Conservation (phyloP, 2,888 invertebrate species). For the Lasius platythorax region DNA sequence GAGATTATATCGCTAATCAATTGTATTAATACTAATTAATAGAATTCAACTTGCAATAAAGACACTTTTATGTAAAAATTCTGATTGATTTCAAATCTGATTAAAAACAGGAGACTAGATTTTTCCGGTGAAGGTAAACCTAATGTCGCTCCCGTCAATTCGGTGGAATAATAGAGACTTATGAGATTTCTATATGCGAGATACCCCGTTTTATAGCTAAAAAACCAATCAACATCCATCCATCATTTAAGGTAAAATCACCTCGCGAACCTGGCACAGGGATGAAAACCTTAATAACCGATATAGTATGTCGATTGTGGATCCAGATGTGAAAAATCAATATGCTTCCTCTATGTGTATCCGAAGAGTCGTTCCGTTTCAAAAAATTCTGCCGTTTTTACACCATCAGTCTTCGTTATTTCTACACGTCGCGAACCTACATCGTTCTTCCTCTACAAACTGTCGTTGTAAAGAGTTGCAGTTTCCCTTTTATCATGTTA, state of each 20-base stretch:
- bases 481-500: constrained; percentile 59
- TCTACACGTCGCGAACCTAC: neutral
- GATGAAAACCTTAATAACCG: constrained; percentile 4
- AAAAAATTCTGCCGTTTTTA: neutral
- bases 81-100: neutral
- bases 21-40: neutral
- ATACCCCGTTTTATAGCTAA: neutral
- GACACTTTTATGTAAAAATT: neutral
- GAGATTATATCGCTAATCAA: neutral
- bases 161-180: constrained; percentile 45
- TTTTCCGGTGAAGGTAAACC: neutral
- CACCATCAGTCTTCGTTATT: neutral
- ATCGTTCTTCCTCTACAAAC: neutral
- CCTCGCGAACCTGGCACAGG: neutral
- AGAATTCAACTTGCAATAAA: neutral
- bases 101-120: neutral
- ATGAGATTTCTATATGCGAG: neutral
- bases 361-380: neutral
- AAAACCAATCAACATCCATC: constrained; percentile 31
- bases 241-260: constrained; percentile 59
- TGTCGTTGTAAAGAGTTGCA: constrained; percentile 30
- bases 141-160: constrained; percentile 6
- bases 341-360: neutral
- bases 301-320: neutral
- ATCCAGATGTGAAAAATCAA: constrained; percentile 38